Percentiles rank a stretch among this genome's conserved stretches.
phyloP scores from a whole-genome alignment of 1,140 invertebrate species.

The Macrotrachela quadricornifera region DNA sequence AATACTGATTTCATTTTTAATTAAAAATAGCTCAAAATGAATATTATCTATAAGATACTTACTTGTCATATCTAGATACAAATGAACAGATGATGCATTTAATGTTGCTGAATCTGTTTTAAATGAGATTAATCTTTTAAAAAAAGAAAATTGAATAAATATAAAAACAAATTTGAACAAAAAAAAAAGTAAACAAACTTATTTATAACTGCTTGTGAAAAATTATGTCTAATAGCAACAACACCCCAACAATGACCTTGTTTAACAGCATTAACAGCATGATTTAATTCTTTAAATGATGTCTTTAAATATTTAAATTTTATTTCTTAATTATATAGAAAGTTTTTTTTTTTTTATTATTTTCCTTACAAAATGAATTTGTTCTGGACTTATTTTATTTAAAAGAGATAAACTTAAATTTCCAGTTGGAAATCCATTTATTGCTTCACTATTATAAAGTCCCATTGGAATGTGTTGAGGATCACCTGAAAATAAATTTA shows the following conservation, averaged over 20 bases:
- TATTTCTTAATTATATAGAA: too few relatives aligned
- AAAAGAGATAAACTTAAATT: neutral
- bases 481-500: slow-evolving; percentile 35
- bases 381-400: neutral
- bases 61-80: slow-evolving; percentile 75
- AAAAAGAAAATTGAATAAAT: too few relatives aligned
- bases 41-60: slow-evolving; percentile 26
- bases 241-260: neutral
- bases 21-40: too few relatives aligned
- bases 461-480: slow-evolving; percentile 60
- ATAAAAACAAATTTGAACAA: too few relatives aligned
- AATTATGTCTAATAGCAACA: slow-evolving; percentile 6
- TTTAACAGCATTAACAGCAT: neutral
- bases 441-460: slow-evolving; percentile 39
- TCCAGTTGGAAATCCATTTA: neutral
- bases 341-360: too few relatives aligned
- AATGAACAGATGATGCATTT: slow-evolving; percentile 46
- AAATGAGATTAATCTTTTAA: neutral
- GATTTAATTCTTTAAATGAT: neutral
- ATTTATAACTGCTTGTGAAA: slow-evolving; percentile 8
- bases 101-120: neutral
- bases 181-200: neutral
- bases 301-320: neutral
- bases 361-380: too few relatives aligned
- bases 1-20: too few relatives aligned